Percentiles rank a stretch among this genome's conserved stretches.
Evolutionary conservation across 2,797 vertebrate species (phyloP).

Genomic region (Babyrousa celebensis): DNA sequence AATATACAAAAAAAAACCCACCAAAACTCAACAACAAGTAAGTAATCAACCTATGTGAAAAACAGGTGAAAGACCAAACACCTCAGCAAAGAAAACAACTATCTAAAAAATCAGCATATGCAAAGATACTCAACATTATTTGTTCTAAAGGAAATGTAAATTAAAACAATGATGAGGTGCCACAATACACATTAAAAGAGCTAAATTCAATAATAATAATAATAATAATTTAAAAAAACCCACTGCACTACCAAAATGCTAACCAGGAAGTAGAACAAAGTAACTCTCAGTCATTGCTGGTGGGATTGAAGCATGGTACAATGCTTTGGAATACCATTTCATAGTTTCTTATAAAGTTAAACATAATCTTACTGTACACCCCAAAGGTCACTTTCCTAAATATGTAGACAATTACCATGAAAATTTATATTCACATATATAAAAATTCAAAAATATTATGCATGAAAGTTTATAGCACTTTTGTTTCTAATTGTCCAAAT

Average conservation of each 20-base stretch:
- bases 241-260: background rate
- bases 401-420: background rate
- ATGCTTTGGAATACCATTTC: background rate
- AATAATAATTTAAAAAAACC: too few relatives aligned
- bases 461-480: background rate
- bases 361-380: background rate
- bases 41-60: background rate
- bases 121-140: background rate
- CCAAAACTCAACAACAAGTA: background rate
- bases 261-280: background rate
- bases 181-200: background rate
- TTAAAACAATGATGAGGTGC: background rate
- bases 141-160: background rate
- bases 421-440: background rate
- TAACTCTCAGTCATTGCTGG: background rate
- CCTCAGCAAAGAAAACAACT: background rate
- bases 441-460: background rate
- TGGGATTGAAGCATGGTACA: background rate
- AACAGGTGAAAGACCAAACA: background rate
- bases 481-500: background rate
- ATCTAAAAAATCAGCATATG: background rate
- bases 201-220: background rate
- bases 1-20: background rate
- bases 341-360: background rate
- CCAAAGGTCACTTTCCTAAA: background rate